Evolutionary conservation across 2,888 invertebrate species (phyloP).

Genomic region (Sinohyriopsis cumingii): DNA sequence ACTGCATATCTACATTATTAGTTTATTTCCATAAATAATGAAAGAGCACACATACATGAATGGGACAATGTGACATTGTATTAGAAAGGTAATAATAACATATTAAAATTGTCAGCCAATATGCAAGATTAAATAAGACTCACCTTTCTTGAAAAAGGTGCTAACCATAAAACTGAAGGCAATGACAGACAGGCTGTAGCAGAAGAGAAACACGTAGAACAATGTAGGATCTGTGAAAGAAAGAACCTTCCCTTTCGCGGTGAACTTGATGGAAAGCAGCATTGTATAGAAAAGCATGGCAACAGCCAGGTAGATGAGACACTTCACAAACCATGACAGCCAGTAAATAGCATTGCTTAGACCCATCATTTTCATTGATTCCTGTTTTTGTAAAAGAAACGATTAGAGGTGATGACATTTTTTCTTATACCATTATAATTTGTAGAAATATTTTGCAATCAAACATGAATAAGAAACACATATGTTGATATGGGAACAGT

Average conservation of each 20-base stretch:
- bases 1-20: too few species aligned
- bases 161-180: constrained; percentile 87
- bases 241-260: constrained; percentile 48
- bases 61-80: too few species aligned
- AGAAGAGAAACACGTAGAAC: constrained; percentile 80
- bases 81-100: too few species aligned
- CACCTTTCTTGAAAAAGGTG: constrained; percentile 85
- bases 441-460: too few species aligned
- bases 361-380: constrained; percentile 93
- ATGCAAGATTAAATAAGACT: not conserved
- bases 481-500: too few species aligned
- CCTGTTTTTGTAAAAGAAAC: constrained; percentile 74
- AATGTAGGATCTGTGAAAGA: constrained; percentile 77
- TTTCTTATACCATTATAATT: too few species aligned
- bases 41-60: too few species aligned
- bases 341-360: constrained; percentile 87
- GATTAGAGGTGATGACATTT: too few species aligned
- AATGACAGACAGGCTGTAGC: constrained; percentile 82
- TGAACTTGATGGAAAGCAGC: constrained; percentile 59
- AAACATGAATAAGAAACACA: too few species aligned
- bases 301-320: constrained; percentile 79
- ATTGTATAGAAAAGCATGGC: constrained; percentile 74
- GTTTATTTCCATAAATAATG: too few species aligned
- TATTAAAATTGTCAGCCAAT: too few species aligned
- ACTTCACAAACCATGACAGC: constrained; percentile 88